Base-by-base conservation (phyloP, 1,140 invertebrate genomes). In the Saccostrea echinata region DNA sequence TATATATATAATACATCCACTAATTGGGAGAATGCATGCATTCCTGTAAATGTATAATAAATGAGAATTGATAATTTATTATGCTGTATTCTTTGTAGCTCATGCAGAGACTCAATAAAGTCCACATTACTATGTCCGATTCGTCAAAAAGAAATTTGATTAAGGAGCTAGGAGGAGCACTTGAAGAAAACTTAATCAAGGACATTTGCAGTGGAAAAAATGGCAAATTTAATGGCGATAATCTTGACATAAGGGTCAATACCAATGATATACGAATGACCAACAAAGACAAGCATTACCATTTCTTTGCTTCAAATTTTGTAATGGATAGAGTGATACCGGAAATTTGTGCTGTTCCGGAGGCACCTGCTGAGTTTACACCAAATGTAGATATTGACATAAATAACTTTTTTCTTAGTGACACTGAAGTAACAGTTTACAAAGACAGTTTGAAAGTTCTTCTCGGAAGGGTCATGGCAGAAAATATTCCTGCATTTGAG, bases 201-300 rank as follows among this genome's bases (percentile, higher is more conserved):
- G 61, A 64, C n/a, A 21, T 64, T 18, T 18, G 16, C n/a, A 13
- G 61, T 0, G 87, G 87, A 11, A 53, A 84, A n/a, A 84, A 76
- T 57, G 87, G 83, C 11, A 88, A 88, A 43, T n/a, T 85, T 18
- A 84, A 88, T 84, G 87, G 84, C 12, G 87, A 88, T 68, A 88
- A 88, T 57, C 16, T 88, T 18, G 82, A 88, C 57, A 84, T 88
- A n/a, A n/a, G n/a, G n/a, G n/a, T n/a, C n/a, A n/a, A n/a, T n/a
- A n/a, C n/a, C n/a, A n/a, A n/a, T n/a, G n/a, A n/a, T n/a, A n/a
- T n/a, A n/a, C n/a, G n/a, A n/a, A n/a, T n/a, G n/a, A n/a, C n/a
- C n/a, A n/a, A n/a, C n/a, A n/a, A n/a, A n/a, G n/a, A n/a, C n/a
- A n/a, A n/a, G n/a, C n/a, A n/a, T n/a, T n/a, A n/a, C n/a, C n/a